Evolutionary conservation across 1,140 invertebrate genomes (phyloP).

Genomic region (Penaeus chinensis): DNA sequence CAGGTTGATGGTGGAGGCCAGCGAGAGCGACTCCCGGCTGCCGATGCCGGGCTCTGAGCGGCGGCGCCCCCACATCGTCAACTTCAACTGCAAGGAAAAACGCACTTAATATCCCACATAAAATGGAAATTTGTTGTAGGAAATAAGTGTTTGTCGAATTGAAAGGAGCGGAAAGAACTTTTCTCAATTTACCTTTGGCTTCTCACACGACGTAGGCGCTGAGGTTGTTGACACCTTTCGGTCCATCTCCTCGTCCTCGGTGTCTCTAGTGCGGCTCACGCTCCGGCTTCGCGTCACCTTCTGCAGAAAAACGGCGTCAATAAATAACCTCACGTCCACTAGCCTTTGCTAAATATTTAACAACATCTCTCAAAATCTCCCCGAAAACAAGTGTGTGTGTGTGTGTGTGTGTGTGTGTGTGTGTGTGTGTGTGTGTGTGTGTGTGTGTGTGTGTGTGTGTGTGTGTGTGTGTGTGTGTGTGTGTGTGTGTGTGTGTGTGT

Average conservation of each 20-base stretch:
- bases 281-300: slow-evolving; percentile 55
- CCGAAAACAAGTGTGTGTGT: too few relatives aligned
- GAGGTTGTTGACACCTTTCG: slow-evolving; percentile 39
- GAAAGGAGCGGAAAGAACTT: neutral
- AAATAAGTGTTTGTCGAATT: neutral
- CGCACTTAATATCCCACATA: neutral
- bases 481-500: too few relatives aligned
- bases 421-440: too few relatives aligned
- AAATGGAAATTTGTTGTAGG: neutral
- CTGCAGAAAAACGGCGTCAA: neutral
- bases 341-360: too few relatives aligned
- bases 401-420: too few relatives aligned
- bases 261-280: slow-evolving; percentile 56
- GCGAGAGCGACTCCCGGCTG: slow-evolving; percentile 21
- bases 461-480: too few relatives aligned
- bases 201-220: slow-evolving; percentile 41
- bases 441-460: too few relatives aligned
- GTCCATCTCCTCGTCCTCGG: slow-evolving; percentile 52
- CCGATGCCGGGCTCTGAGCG: slow-evolving; percentile 57
- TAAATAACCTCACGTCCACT: neutral
- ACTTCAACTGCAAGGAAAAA: slow-evolving; percentile 29
- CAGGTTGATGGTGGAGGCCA: neutral
- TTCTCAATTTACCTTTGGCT: slow-evolving; percentile 35
- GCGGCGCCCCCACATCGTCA: slow-evolving; percentile 54
- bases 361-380: too few relatives aligned